phyloP scores from a whole-genome alignment of 2,113 vertebrate species.

The Pelusios castaneus region DNA sequence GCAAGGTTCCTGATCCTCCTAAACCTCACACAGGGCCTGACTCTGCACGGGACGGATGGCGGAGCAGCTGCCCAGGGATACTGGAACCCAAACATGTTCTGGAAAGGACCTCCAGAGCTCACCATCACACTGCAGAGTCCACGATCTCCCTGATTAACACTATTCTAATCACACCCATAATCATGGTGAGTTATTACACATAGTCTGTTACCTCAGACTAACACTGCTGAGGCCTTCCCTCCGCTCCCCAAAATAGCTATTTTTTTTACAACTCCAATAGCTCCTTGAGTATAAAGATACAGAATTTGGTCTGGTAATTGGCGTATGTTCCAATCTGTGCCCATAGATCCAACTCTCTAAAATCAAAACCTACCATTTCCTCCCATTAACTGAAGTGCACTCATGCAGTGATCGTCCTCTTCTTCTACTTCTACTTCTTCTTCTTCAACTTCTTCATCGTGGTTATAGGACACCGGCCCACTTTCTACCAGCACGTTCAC shows the following conservation, averaged over 20 bases:
- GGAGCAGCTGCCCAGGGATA: neutral
- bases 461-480: conserved; percentile 88
- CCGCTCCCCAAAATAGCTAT: too few species aligned
- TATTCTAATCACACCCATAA: neutral
- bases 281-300: neutral
- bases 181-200: neutral
- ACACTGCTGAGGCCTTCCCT: neutral
- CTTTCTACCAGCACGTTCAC: conserved; percentile 86
- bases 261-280: neutral
- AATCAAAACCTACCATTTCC: conserved; percentile 78
- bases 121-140: neutral
- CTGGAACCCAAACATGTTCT: neutral
- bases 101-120: neutral
- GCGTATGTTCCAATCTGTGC: neutral
- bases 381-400: conserved; percentile 91
- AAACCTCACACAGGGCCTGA: neutral
- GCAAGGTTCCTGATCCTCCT: neutral
- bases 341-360: neutral
- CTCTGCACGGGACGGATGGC: neutral
- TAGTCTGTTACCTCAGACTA: neutral
- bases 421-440: conserved; percentile 91
- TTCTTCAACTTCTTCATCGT: conserved; percentile 84
- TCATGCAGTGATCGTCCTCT: conserved; percentile 91
- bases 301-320: neutral
- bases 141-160: neutral